Evolutionary conservation across 1,140 invertebrate species (phyloP).

Genomic region (Chymomyza costata): DNA sequence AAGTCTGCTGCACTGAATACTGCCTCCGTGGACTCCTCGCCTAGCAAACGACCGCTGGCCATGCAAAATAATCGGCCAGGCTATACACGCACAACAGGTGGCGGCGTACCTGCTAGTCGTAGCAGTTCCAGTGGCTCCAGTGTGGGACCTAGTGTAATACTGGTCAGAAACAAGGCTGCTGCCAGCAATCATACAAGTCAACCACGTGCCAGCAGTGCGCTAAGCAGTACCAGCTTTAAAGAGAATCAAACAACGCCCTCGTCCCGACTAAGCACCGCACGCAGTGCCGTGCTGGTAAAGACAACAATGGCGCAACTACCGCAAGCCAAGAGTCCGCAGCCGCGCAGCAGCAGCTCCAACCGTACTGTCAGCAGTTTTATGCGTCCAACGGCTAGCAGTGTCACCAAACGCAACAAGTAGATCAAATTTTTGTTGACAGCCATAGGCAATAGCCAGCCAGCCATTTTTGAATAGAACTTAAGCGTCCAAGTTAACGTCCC

Average conservation of each 20-base stretch:
- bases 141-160: constrained; percentile 62
- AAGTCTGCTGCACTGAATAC: constrained; percentile 51
- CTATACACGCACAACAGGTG: constrained; percentile 30
- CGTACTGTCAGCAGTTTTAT: constrained; percentile 77
- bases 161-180: constrained; percentile 53
- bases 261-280: constrained; percentile 46
- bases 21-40: constrained; percentile 65
- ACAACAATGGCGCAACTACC: constrained; percentile 35
- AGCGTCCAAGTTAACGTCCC: constrained; percentile 56
- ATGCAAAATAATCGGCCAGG: constrained; percentile 43
- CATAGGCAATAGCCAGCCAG: constrained; percentile 10
- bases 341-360: constrained; percentile 43
- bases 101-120: constrained; percentile 80
- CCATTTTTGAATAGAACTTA: neutral
- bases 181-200: constrained; percentile 12
- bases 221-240: constrained; percentile 65
- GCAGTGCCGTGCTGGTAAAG: constrained; percentile 66
- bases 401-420: constrained; percentile 75
- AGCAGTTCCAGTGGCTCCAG: constrained; percentile 85
- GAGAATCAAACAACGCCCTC: constrained; percentile 48
- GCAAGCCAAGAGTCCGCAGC: constrained; percentile 11
- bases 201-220: constrained; percentile 25
- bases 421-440: neutral
- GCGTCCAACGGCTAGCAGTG: constrained; percentile 77
- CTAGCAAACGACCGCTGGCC: constrained; percentile 62